These are phyloP conservation scores for Hypanus sabinus DNA, from an alignment of 2,113 vertebrate species.

Conservation along the genomic window DNA sequence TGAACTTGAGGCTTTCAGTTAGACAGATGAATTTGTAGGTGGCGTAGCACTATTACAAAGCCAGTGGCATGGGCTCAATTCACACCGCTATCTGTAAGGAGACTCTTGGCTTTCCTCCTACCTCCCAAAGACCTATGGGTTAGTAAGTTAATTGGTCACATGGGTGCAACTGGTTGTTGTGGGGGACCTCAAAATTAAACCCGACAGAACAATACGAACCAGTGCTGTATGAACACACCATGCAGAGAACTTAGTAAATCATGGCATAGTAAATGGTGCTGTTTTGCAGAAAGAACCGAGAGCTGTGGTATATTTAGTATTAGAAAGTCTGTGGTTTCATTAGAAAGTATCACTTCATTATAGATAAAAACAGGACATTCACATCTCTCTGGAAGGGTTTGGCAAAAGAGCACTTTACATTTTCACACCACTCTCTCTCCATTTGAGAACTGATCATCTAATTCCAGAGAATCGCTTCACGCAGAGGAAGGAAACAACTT, in stretches of 20 bases:
- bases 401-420: neutral
- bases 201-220: too few species aligned
- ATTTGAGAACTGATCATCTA: neutral
- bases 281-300: neutral
- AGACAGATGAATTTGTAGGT: too few species aligned
- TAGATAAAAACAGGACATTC: neutral
- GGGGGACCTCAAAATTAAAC: too few species aligned
- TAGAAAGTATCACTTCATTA: neutral
- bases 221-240: too few species aligned
- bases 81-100: too few species aligned
- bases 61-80: too few species aligned
- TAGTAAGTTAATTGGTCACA: too few species aligned
- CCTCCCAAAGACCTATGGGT: too few species aligned
- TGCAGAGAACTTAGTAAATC: neutral
- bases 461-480: neutral
- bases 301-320: neutral
- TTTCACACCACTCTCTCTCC: neutral
- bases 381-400: neutral
- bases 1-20: too few species aligned
- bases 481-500: neutral
- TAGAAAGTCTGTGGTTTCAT: slow-evolving; percentile 8
- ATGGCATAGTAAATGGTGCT: neutral
- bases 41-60: too few species aligned
- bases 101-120: too few species aligned
- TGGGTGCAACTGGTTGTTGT: too few species aligned